phyloP scores from a whole-genome alignment of 2,888 invertebrate genomes.

The Oligia latruncula region DNA sequence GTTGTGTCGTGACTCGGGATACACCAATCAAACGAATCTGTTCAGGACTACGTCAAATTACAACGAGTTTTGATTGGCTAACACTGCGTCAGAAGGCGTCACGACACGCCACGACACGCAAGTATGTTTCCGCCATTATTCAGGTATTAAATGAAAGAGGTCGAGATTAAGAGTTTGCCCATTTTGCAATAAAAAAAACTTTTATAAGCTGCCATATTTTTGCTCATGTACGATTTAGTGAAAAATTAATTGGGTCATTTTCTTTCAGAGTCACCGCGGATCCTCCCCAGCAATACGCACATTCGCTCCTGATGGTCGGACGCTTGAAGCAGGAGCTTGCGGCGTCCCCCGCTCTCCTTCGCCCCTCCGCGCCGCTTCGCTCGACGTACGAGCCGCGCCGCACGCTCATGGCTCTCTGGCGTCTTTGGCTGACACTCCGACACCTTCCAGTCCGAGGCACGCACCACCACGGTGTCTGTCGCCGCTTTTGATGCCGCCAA shows the following conservation, averaged over 20 bases:
- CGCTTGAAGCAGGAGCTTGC: slow-evolving; percentile 88
- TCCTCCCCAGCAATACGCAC: slow-evolving; percentile 96
- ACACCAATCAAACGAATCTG: no score
- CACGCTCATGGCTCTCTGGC: slow-evolving; percentile 93
- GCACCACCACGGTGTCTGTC: slow-evolving; percentile 92
- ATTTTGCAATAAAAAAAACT: background rate
- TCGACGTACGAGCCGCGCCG: slow-evolving; percentile 93
- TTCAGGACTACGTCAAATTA: no score
- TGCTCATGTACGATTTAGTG: background rate
- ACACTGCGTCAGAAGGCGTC: no score
- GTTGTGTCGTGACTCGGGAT: no score
- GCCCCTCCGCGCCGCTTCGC: slow-evolving; percentile 94
- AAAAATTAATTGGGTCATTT: background rate
- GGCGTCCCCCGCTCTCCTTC: slow-evolving; percentile 93
- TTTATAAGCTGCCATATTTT: background rate
- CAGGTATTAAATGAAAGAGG: background rate
- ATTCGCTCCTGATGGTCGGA: slow-evolving; percentile 95
- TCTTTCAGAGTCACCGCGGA: slow-evolving; percentile 92
- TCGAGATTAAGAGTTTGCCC: background rate
- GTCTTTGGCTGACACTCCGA: slow-evolving; percentile 90
- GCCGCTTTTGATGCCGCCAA: slow-evolving; percentile 94
- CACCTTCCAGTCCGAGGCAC: slow-evolving; percentile 85
- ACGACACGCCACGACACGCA: no score
- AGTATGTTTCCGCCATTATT: no score
- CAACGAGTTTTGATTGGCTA: no score